Percentiles rank a stretch among this genome's conserved stretches.
phyloP scores from a whole-genome alignment of 2,888 invertebrate species.

The Corythucha ciliata region DNA sequence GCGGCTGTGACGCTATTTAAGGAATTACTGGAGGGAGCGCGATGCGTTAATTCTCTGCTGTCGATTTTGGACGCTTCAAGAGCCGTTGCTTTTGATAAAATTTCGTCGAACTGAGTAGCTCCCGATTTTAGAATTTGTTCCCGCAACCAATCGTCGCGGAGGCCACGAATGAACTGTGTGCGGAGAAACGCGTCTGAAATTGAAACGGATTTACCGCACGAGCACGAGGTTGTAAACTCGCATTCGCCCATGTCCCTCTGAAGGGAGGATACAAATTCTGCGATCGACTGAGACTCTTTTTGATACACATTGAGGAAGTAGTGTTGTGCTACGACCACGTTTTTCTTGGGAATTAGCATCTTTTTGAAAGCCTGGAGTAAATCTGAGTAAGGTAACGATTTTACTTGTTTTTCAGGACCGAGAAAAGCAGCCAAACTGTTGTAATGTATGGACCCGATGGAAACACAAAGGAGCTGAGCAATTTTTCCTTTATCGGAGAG shows the following conservation, averaged over 20 bases:
- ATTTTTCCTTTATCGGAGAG: neutral
- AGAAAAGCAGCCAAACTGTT: slow-evolving; percentile 10
- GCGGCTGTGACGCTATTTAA: neutral
- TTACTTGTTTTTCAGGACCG: slow-evolving; percentile 11
- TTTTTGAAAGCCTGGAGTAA: slow-evolving; percentile 4
- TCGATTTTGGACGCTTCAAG: slow-evolving; percentile 14
- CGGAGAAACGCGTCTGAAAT: slow-evolving; percentile 10
- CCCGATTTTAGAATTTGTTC: slow-evolving; percentile 10
- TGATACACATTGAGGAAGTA: slow-evolving; percentile 14
- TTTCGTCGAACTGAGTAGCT: slow-evolving; percentile 1
- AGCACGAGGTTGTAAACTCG: slow-evolving; percentile 1
- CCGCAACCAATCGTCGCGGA: slow-evolving; percentile 9
- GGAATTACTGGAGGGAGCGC: neutral
- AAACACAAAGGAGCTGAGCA: slow-evolving; percentile 7
- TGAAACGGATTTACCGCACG: neutral
- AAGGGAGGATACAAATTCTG: slow-evolving; percentile 14
- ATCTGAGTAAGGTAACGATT: neutral
- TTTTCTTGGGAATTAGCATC: slow-evolving; percentile 9
- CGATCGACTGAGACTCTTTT: slow-evolving; percentile 4
- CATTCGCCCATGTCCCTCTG: slow-evolving; percentile 8
- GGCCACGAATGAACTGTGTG: slow-evolving; percentile 12
- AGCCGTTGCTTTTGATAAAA: slow-evolving; percentile 8
- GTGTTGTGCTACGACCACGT: slow-evolving; percentile 14
- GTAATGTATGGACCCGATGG: slow-evolving; percentile 6
- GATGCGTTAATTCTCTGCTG: neutral